Evolutionary conservation across 2,797 vertebrate species (phyloP).

Genomic region (Cephalopachus bancanus): DNA sequence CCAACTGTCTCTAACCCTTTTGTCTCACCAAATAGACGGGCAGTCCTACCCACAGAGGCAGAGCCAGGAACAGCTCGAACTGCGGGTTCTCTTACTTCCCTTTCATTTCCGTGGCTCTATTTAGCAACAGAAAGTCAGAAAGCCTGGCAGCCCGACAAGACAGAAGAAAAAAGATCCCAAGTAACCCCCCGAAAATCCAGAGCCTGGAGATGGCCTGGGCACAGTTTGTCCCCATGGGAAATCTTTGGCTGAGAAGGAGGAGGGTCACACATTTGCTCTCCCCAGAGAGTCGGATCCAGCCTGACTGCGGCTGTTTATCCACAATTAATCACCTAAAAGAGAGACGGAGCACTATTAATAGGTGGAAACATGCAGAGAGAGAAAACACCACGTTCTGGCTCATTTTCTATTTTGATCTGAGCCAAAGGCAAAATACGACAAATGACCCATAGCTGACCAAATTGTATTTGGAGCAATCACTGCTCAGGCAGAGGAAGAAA

Average conservation of each 20-base stretch:
- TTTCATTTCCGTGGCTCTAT: background rate
- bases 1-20: background rate
- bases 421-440: conserved; percentile 68
- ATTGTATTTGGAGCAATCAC: background rate
- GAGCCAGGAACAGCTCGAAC: background rate
- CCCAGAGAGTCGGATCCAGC: background rate
- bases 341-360: background rate
- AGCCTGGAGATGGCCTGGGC: background rate
- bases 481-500: conserved; percentile 49
- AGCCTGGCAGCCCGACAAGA: background rate
- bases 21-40: background rate
- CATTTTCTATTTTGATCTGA: conserved; percentile 68
- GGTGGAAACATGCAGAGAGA: conserved; percentile 16
- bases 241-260: background rate
- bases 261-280: too few relatives aligned
- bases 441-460: conserved; percentile 61
- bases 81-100: background rate
- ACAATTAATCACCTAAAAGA: background rate
- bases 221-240: background rate
- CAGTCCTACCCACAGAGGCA: background rate
- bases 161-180: conserved; percentile 11
- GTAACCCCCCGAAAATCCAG: background rate
- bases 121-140: conserved; percentile 25
- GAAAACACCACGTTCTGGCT: conserved; percentile 49
- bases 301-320: background rate